phyloP scores from a whole-genome alignment of 2,113 vertebrate species.

The Orientallactaga bullata region DNA sequence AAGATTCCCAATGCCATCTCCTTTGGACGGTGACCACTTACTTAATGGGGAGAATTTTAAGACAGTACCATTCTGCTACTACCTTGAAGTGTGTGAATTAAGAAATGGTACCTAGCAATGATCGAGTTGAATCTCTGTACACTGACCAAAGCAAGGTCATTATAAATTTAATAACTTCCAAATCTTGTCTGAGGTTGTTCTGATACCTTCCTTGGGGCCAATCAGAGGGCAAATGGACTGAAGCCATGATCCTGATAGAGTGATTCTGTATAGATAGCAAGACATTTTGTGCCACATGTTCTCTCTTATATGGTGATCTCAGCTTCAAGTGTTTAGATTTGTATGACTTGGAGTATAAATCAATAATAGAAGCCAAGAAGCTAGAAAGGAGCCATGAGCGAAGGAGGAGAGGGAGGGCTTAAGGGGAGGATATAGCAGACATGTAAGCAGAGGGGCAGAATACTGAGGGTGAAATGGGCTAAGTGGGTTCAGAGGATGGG shows the following conservation, averaged over 20 bases:
- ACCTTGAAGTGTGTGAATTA: not conserved
- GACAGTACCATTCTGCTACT: not conserved
- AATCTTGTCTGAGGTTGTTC: not conserved
- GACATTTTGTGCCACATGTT: not conserved
- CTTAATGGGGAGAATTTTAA: not conserved
- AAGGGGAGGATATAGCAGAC: too few species aligned
- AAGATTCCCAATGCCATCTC: not conserved
- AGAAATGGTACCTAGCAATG: not conserved
- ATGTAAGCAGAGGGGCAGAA: too few species aligned
- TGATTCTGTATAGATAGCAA: not conserved
- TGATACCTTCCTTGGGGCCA: not conserved
- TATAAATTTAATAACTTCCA: not conserved
- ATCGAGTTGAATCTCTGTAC: not conserved
- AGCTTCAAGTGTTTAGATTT: too few species aligned
- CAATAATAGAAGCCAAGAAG: too few species aligned
- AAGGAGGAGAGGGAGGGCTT: too few species aligned
- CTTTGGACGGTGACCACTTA: not conserved
- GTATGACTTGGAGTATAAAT: too few species aligned
- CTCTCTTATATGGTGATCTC: too few species aligned
- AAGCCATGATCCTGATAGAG: not conserved
- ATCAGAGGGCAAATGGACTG: not conserved
- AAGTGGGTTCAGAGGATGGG: too few species aligned
- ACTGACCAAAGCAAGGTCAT: not conserved
- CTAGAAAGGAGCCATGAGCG: too few species aligned
- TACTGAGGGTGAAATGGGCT: too few species aligned